Conservation (phyloP, 1,140 invertebrate genomes). For the Sarcophaga bullata region DNA sequence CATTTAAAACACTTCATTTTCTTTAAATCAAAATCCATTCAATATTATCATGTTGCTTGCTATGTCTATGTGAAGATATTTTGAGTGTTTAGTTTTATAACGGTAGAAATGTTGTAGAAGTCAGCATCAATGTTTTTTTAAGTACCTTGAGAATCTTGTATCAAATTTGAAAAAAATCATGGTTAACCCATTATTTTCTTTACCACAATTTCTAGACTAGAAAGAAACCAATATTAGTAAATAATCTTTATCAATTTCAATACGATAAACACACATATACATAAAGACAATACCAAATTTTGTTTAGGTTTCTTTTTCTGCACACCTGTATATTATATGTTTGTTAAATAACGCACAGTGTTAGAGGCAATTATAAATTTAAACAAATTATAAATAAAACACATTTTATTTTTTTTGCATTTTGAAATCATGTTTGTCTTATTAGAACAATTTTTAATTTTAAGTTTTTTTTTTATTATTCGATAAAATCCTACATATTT, state of each 20-base stretch:
- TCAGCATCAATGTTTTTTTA: neutral
- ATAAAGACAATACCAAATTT: neutral
- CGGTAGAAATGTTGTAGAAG: no score
- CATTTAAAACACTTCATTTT: slow-evolving; percentile 2
- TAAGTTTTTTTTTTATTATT: neutral
- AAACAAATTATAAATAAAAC: neutral
- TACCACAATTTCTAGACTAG: slow-evolving; percentile 25
- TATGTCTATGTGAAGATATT: neutral
- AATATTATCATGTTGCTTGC: neutral
- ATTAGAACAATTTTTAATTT: neutral
- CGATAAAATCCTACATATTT: neutral
- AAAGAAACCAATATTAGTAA: slow-evolving; percentile 35
- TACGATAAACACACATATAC: neutral
- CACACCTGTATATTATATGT: no score
- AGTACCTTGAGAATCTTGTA: neutral
- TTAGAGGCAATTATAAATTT: neutral
- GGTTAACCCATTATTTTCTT: neutral
- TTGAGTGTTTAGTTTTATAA: no score
- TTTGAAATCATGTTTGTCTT: neutral
- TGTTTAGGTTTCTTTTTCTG: neutral
- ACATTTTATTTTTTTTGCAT: neutral
- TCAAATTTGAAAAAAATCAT: neutral
- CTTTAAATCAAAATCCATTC: neutral
- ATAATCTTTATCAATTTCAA: slow-evolving; percentile 1
- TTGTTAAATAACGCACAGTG: neutral